Percentiles rank a stretch among this genome's conserved stretches.
These are phyloP conservation scores for Amazona vittata DNA, from an alignment of 2,113 vertebrate genomes.

Conservation along the genomic window DNA sequence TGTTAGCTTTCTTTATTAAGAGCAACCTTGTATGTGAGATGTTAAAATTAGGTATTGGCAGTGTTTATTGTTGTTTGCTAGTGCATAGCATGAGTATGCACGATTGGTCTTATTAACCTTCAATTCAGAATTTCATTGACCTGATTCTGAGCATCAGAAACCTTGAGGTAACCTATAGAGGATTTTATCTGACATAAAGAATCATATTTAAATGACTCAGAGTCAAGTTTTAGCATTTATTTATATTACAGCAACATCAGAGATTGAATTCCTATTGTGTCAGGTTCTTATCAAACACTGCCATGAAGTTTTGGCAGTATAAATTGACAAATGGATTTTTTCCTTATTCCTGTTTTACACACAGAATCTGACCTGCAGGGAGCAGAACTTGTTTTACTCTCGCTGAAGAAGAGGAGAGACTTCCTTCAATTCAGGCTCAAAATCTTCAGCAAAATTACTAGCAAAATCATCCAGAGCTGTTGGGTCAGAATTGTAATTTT, in stretches of 20 bases:
- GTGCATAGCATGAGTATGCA: not conserved
- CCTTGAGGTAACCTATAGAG: conserved; percentile 13
- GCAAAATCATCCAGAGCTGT: not conserved
- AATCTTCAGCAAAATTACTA: not conserved
- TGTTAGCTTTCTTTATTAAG: conserved; percentile 14
- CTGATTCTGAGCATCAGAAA: conserved; percentile 2
- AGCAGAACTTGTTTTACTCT: not conserved
- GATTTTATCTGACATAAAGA: not conserved
- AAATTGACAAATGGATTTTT: not conserved
- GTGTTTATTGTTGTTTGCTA: conserved; percentile 7
- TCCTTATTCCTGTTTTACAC: not conserved
- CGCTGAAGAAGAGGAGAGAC: not conserved
- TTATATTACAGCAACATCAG: not conserved
- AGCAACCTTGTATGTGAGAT: not conserved
- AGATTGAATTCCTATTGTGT: not conserved
- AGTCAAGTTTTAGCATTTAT: not conserved
- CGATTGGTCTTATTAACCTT: conserved; percentile 43
- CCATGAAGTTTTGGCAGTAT: not conserved
- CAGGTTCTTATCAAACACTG: not conserved
- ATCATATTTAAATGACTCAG: not conserved
- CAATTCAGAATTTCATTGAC: conserved; percentile 22
- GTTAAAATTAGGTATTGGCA: conserved; percentile 38
- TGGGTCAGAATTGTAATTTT: not conserved
- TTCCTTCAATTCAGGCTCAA: not conserved
- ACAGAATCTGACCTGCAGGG: not conserved